Conservation (phyloP, 2,888 invertebrate species). For the Cantharis nigra region DNA sequence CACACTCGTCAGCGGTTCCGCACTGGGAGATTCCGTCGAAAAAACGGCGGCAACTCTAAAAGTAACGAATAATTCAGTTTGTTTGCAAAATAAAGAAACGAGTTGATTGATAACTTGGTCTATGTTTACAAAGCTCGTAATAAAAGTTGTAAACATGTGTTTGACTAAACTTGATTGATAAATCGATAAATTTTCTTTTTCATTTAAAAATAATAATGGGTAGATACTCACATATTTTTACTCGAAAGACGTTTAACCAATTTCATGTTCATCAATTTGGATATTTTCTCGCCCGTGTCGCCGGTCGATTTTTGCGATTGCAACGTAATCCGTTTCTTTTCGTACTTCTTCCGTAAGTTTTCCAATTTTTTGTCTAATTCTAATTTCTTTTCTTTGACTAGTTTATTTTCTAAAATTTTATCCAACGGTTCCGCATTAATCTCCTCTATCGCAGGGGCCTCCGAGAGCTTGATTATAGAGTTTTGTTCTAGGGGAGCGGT, state of each 20-base stretch:
- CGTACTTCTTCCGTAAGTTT: constrained; percentile 77
- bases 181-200: not conserved
- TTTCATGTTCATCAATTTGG: constrained; percentile 76
- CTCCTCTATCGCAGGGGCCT: constrained; percentile 55
- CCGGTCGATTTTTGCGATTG: constrained; percentile 65
- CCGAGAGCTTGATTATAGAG: constrained; percentile 45
- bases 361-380: constrained; percentile 91
- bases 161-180: not conserved
- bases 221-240: constrained; percentile 73
- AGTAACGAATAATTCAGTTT: not conserved
- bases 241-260: constrained; percentile 77
- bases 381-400: constrained; percentile 78
- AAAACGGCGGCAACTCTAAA: constrained; percentile 52
- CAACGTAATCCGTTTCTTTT: constrained; percentile 70
- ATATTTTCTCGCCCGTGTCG: constrained; percentile 64
- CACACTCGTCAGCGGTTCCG: constrained; percentile 52
- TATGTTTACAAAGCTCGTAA: not conserved
- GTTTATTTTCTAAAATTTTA: constrained; percentile 78
- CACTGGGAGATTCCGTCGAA: constrained; percentile 54
- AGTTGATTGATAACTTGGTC: not conserved
- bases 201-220: not conserved
- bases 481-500: constrained; percentile 42
- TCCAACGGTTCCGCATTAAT: constrained; percentile 80
- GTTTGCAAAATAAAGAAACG: not conserved
- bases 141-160: not conserved